These are phyloP conservation scores for Lycodopsis pacificus DNA, from an alignment of 2,797 vertebrate genomes.

Conservation along the genomic window DNA sequence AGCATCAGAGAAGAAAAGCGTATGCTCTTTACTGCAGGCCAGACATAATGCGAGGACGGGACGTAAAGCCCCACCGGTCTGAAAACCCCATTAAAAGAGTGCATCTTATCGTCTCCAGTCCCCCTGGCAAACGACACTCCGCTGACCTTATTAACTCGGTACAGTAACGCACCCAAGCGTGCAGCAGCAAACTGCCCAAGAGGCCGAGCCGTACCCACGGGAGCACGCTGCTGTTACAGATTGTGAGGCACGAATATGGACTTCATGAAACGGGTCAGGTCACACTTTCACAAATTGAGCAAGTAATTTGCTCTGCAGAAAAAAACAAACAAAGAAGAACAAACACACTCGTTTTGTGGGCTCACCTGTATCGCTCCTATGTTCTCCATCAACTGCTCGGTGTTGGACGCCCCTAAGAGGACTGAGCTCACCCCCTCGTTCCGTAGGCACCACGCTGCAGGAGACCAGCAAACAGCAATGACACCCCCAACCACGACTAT, in stretches of 20 bases:
- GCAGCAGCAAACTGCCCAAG: constrained; percentile 63
- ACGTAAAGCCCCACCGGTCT: constrained; percentile 53
- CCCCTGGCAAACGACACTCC: constrained; percentile 65
- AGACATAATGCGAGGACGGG: constrained; percentile 55
- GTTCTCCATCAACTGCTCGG: constrained; percentile 98
- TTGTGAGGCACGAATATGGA: constrained; percentile 33
- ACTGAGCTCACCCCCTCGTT: constrained; percentile 98
- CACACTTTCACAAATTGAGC: constrained; percentile 27
- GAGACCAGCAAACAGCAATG: constrained; percentile 80
- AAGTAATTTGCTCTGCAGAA: constrained; percentile 10
- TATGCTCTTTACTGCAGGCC: constrained; percentile 51
- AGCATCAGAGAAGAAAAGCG: constrained; percentile 27
- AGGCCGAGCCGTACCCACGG: constrained; percentile 64
- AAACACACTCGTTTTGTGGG: background rate
- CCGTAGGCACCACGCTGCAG: constrained; percentile 97
- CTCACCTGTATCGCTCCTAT: constrained; percentile 98
- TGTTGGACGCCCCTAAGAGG: constrained; percentile 95
- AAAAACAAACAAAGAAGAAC: constrained; percentile 2
- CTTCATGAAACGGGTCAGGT: constrained; percentile 42
- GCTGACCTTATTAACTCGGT: constrained; percentile 79
- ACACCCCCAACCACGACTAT: constrained; percentile 52
- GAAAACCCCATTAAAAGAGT: constrained; percentile 71
- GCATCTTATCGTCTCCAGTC: constrained; percentile 70
- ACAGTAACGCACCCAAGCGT: constrained; percentile 74
- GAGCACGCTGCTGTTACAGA: constrained; percentile 49